phyloP scores from a whole-genome alignment of 2,888 invertebrate genomes.

The Cephus sareptanus region DNA sequence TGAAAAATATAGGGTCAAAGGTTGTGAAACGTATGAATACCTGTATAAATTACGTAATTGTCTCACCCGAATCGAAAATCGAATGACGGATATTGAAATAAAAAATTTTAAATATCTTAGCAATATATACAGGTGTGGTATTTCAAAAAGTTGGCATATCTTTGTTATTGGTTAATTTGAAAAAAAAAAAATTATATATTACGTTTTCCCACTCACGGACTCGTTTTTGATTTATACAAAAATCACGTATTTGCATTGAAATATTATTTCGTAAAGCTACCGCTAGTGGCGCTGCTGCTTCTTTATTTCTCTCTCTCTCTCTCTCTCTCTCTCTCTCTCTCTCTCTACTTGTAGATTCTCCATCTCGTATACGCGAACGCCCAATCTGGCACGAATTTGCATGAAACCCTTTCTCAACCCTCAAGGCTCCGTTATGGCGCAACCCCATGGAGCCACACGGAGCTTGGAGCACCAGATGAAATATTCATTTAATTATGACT shows the following conservation, averaged over 20 bases:
- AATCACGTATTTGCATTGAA: slow-evolving; percentile 40
- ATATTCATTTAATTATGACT: slow-evolving; percentile 62
- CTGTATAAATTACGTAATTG: not conserved
- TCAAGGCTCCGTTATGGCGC: slow-evolving; percentile 30
- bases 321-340: not conserved
- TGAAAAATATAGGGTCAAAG: too few relatives aligned
- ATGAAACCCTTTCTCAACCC: slow-evolving; percentile 49
- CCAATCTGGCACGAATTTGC: slow-evolving; percentile 56
- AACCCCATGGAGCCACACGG: not conserved
- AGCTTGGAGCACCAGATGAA: slow-evolving; percentile 48
- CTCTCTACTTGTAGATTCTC: slow-evolving; percentile 7
- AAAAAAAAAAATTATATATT: not conserved
- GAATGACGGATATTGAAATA: too few relatives aligned
- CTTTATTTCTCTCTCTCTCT: not conserved
- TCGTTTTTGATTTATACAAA: slow-evolving; percentile 34
- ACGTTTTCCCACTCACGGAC: slow-evolving; percentile 31
- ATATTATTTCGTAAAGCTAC: slow-evolving; percentile 7
- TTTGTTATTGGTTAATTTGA: too few relatives aligned
- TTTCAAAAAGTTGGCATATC: too few relatives aligned
- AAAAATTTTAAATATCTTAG: too few relatives aligned
- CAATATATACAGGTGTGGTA: too few relatives aligned
- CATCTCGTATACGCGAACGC: slow-evolving; percentile 19
- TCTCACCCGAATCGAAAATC: not conserved
- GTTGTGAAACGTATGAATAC: too few relatives aligned
- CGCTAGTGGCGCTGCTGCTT: not conserved